Evolutionary conservation across 2,888 invertebrate genomes (phyloP).

Genomic region (Nebria salina): DNA sequence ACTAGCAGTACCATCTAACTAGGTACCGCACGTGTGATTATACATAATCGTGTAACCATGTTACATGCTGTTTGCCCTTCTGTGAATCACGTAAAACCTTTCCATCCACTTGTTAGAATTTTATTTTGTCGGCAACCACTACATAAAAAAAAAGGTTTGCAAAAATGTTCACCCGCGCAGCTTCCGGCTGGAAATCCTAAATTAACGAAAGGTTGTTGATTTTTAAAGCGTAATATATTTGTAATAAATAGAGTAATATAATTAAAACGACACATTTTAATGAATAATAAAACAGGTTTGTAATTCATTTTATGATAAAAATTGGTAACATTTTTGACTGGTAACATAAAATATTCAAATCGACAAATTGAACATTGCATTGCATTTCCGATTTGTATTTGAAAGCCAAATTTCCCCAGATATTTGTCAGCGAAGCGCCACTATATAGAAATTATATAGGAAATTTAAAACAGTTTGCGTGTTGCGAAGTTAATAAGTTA

Average conservation of each 20-base stretch:
- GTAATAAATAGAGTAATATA: no score
- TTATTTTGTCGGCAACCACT: no score
- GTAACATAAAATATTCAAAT: neutral
- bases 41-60: constrained; percentile 34
- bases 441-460: constrained; percentile 39
- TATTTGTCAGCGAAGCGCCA: constrained; percentile 36
- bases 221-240: no score
- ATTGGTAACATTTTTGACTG: neutral
- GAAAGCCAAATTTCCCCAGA: constrained; percentile 42
- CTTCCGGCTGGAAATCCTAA: no score
- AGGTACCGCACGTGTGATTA: constrained; percentile 38
- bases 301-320: neutral
- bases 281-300: neutral
- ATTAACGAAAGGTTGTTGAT: no score
- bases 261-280: neutral
- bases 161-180: no score
- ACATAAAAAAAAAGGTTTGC: no score
- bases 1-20: constrained; percentile 54
- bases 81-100: constrained; percentile 15
- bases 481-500: constrained; percentile 29
- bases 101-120: neutral
- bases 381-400: neutral
- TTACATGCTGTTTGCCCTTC: constrained; percentile 27
- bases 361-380: neutral
- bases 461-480: constrained; percentile 14